Conservation (phyloP, 2,888 invertebrate genomes). For the Nemapogon koenigi region DNA sequence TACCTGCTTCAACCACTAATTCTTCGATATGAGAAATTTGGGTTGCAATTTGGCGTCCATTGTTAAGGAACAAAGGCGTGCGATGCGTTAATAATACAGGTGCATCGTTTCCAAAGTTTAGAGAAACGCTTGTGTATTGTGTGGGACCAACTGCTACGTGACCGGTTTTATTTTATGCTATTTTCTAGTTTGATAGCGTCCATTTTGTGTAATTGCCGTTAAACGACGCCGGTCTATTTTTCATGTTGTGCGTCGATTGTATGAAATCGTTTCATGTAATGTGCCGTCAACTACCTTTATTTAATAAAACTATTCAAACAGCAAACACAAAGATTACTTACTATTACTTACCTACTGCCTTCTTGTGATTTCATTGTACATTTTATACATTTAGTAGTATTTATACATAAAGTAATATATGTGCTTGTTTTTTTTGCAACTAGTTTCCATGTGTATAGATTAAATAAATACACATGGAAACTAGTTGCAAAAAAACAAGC, state of each 20-base stretch:
- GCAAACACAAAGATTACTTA: no score
- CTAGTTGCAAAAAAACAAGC: no score
- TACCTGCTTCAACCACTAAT: constrained; percentile 39
- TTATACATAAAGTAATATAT: no score
- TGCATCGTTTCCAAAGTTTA: constrained; percentile 49
- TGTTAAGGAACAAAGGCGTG: constrained; percentile 55
- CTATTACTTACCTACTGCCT: no score
- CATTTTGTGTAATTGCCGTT: constrained; percentile 54
- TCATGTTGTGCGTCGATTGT: constrained; percentile 22
- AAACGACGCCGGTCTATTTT: constrained; percentile 50
- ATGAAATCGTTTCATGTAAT: not conserved
- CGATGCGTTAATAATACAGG: constrained; percentile 58
- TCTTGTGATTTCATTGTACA: no score
- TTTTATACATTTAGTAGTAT: no score
- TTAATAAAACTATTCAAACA: no score
- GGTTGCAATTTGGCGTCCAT: constrained; percentile 58
- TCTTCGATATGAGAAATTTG: constrained; percentile 46
- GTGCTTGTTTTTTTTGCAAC: no score
- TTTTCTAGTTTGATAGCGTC: constrained; percentile 47
- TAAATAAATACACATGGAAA: no score
- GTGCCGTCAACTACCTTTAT: no score
- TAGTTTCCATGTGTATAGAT: no score
- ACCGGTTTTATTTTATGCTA: constrained; percentile 51
- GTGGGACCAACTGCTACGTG: constrained; percentile 33
- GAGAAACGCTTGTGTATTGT: constrained; percentile 17